Percentiles rank a stretch among this genome's conserved stretches.
These are phyloP conservation scores for Lithobates sylvaticus DNA, from an alignment of 2,797 vertebrate genomes.

Conservation along the genomic window DNA sequence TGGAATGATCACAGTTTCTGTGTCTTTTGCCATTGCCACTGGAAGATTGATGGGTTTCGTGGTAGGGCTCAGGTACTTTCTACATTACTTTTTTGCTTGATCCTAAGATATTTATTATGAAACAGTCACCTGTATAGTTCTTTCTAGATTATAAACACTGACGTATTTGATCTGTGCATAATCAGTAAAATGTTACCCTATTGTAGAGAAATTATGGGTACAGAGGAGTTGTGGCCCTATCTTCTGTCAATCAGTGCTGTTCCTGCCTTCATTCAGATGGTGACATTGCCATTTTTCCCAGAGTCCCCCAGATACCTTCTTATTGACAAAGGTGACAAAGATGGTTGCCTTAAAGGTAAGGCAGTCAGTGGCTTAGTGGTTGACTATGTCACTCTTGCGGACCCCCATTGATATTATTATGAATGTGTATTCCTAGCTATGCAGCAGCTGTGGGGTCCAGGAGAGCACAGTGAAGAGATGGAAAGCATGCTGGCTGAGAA, in stretches of 20 bases:
- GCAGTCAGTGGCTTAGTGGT: neutral
- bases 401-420: neutral
- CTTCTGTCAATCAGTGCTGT: slow-evolving; percentile 72
- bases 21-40: slow-evolving; percentile 65
- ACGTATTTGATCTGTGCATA: neutral
- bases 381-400: neutral
- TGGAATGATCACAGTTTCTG: slow-evolving; percentile 76
- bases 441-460: slow-evolving; percentile 77
- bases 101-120: neutral
- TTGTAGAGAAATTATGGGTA: slow-evolving; percentile 81
- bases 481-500: slow-evolving; percentile 83
- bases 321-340: slow-evolving; percentile 81
- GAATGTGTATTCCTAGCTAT: slow-evolving; percentile 71
- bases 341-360: slow-evolving; percentile 80
- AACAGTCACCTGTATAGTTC: neutral
- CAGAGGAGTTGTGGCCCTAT: slow-evolving; percentile 79
- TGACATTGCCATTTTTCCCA: slow-evolving; percentile 81
- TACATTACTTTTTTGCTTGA: neutral
- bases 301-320: slow-evolving; percentile 86
- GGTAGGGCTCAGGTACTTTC: slow-evolving; percentile 79
- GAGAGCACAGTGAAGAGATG: slow-evolving; percentile 74
- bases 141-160: neutral
- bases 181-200: neutral
- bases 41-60: slow-evolving; percentile 81
- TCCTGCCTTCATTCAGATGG: slow-evolving; percentile 76